Conservation (phyloP, 1,140 invertebrate species). For the Bacillus rossius region DNA sequence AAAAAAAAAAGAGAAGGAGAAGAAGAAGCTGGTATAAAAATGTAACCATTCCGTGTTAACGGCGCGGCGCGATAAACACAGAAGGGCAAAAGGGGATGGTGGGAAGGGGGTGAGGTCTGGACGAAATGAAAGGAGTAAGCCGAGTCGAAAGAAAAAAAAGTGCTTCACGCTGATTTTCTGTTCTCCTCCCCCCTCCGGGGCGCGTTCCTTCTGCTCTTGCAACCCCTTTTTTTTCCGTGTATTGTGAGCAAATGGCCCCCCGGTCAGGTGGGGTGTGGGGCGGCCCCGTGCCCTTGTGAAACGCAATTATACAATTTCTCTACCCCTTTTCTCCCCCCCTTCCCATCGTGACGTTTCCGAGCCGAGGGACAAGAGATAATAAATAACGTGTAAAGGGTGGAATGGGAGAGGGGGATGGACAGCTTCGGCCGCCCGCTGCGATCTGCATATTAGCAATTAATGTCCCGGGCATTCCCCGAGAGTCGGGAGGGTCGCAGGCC, state of each 20-base stretch:
- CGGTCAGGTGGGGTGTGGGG: slow-evolving; percentile 3
- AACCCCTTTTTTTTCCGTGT: too few species aligned
- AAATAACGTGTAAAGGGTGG: background rate
- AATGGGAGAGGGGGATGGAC: background rate
- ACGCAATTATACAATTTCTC: slow-evolving; percentile 13
- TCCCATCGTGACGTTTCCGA: background rate
- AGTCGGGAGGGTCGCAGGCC: too few species aligned
- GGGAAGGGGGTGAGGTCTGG: slow-evolving; percentile 4
- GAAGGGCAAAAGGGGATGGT: too few species aligned
- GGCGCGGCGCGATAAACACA: too few species aligned
- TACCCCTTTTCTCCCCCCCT: background rate
- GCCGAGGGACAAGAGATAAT: background rate
- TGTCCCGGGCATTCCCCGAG: background rate
- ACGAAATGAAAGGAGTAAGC: background rate
- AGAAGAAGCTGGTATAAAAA: background rate
- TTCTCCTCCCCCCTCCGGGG: background rate
- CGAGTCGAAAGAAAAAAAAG: slow-evolving; percentile 10
- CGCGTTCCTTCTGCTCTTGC: too few species aligned
- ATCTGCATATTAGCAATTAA: slow-evolving; percentile 6
- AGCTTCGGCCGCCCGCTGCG: background rate
- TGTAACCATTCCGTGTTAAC: slow-evolving; percentile 2
- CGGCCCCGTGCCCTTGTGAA: background rate
- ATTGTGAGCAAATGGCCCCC: slow-evolving; percentile 10
- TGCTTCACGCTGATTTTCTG: slow-evolving; percentile 4
- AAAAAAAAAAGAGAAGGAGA: slow-evolving; percentile 1